These are phyloP conservation scores for Leptinotarsa texana DNA, from an alignment of 1,140 invertebrate species.

Conservation along the genomic window DNA sequence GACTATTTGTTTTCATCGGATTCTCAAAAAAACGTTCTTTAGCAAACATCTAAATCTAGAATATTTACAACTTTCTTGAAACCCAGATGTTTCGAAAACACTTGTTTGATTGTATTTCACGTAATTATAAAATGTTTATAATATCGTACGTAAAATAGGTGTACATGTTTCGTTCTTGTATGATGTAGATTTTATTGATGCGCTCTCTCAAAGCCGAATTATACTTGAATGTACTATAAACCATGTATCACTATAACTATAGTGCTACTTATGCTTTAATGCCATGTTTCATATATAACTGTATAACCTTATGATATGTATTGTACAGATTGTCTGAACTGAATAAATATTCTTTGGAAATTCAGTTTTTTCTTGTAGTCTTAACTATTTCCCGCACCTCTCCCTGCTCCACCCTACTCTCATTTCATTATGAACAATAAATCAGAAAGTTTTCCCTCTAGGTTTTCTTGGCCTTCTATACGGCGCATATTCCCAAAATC, in stretches of 20 bases:
- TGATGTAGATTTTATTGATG: constrained; percentile 43
- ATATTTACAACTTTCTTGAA: too few species aligned
- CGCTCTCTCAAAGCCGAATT: constrained; percentile 52
- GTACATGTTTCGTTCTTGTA: constrained; percentile 47
- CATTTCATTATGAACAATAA: too few species aligned
- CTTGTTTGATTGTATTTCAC: constrained; percentile 29
- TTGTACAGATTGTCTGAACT: constrained; percentile 58
- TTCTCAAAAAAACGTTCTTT: too few species aligned
- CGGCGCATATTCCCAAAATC: too few species aligned
- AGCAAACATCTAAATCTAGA: too few species aligned
- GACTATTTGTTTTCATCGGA: too few species aligned
- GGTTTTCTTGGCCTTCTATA: too few species aligned
- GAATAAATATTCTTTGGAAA: constrained; percentile 57
- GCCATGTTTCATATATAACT: constrained; percentile 57
- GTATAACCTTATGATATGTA: constrained; percentile 56
- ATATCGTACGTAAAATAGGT: constrained; percentile 48
- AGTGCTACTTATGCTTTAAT: constrained; percentile 54
- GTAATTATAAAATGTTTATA: constrained; percentile 49
- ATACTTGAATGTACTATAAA: constrained; percentile 50
- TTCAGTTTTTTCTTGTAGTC: background rate
- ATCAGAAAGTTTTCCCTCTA: too few species aligned
- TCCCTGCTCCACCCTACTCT: too few species aligned
- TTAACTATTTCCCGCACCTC: too few species aligned
- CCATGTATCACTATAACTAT: constrained; percentile 47
- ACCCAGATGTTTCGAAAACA: background rate